These are phyloP conservation scores for Cyanoderma ruficeps DNA, from an alignment of 2,113 vertebrate genomes.

Conservation along the genomic window DNA sequence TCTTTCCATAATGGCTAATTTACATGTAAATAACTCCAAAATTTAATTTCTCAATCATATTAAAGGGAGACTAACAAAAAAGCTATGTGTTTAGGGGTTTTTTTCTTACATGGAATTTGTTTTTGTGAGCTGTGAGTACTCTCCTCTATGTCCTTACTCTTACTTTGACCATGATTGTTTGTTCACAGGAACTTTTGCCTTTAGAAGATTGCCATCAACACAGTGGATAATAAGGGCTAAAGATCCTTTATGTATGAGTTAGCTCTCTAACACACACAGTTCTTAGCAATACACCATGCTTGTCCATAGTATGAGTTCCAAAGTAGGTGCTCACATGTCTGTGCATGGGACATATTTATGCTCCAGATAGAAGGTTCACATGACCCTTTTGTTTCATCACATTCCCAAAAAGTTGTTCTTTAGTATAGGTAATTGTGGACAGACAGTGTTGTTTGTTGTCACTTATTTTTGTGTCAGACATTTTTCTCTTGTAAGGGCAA, in stretches of 20 bases:
- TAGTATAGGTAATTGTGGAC: background rate
- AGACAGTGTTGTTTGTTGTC: background rate
- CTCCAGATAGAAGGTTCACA: background rate
- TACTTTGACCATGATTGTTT: background rate
- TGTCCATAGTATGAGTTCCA: background rate
- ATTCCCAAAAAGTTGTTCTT: background rate
- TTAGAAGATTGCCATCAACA: background rate
- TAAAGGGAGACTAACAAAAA: background rate
- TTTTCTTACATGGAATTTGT: background rate
- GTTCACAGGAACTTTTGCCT: background rate
- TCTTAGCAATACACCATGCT: background rate
- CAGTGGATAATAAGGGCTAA: background rate
- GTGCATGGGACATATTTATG: background rate
- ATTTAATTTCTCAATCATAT: background rate
- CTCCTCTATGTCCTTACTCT: background rate
- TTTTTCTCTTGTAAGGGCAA: background rate
- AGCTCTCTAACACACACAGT: background rate
- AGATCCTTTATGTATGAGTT: background rate
- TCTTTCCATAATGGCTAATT: background rate
- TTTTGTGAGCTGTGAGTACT: background rate
- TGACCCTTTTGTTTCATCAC: background rate
- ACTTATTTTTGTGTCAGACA: background rate
- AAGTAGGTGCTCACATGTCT: background rate
- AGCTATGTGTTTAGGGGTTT: fast-evolving
- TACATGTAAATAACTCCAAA: background rate